These are phyloP conservation scores for Lutraria lutraria DNA, from an alignment of 2,888 invertebrate genomes.

Conservation along the genomic window DNA sequence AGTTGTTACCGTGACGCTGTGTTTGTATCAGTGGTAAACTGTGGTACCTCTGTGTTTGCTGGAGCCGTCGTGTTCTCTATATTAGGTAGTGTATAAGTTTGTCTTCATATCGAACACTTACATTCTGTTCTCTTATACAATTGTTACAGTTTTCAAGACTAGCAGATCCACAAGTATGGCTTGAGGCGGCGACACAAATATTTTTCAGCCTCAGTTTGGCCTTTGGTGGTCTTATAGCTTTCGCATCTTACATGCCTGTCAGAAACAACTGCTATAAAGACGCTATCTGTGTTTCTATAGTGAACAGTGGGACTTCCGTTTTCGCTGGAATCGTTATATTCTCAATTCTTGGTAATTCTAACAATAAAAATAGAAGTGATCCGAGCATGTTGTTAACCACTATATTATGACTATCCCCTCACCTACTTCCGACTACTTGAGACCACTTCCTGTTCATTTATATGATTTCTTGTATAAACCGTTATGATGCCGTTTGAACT, in stretches of 20 bases:
- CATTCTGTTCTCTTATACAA: not conserved
- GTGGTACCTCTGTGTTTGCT: constrained; percentile 97
- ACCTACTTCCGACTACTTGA: not conserved
- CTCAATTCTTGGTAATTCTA: constrained; percentile 92
- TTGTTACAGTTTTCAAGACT: constrained; percentile 92
- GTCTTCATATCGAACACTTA: not conserved
- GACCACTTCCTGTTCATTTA: not conserved
- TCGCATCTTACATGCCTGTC: constrained; percentile 97
- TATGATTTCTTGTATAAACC: too few relatives aligned
- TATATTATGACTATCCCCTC: too few relatives aligned
- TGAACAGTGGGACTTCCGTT: constrained; percentile 96
- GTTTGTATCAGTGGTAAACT: constrained; percentile 95
- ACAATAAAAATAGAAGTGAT: not conserved
- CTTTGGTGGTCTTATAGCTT: constrained; percentile 97
- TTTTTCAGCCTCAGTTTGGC: constrained; percentile 98
- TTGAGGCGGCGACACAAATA: constrained; percentile 98
- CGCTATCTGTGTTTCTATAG: constrained; percentile 95
- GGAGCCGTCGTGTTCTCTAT: constrained; percentile 97
- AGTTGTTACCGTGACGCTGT: constrained; percentile 97
- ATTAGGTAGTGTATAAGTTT: constrained; percentile 89
- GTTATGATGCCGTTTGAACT: too few relatives aligned
- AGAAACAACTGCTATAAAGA: constrained; percentile 97
- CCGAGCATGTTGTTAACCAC: not conserved
- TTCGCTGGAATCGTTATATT: constrained; percentile 98
- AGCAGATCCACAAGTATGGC: constrained; percentile 95